Conservation (phyloP, 2,888 invertebrate genomes). For the Diarsia brunnea region DNA sequence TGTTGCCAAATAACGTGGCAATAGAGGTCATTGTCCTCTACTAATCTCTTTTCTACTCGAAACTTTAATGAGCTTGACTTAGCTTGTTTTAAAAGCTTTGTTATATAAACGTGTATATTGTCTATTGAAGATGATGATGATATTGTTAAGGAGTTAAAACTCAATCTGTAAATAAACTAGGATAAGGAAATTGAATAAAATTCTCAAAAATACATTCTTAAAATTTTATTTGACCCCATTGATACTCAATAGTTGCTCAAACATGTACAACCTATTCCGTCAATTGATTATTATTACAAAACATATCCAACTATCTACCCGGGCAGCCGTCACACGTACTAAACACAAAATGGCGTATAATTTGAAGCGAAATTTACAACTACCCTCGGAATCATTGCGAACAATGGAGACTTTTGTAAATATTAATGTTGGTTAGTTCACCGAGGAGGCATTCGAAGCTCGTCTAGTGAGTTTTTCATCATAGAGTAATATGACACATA, state of each 20-base stretch:
- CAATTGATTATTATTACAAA: conserved; percentile 77
- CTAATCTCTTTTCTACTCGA: not conserved
- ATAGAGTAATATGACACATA: not conserved
- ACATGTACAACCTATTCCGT: conserved; percentile 87
- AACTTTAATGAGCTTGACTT: not conserved
- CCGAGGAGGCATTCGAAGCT: conserved; percentile 52
- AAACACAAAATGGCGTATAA: conserved; percentile 61
- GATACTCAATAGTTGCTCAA: conserved; percentile 87
- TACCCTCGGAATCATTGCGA: conserved; percentile 71
- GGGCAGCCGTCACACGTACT: conserved; percentile 70
- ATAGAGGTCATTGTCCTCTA: not conserved
- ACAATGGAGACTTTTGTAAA: conserved; percentile 52
- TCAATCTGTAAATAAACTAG: conserved; percentile 39
- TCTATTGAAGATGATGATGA: not conserved
- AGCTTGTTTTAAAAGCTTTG: conserved; percentile 2
- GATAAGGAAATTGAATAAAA: conserved; percentile 59
- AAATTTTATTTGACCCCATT: conserved; percentile 90
- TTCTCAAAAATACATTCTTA: conserved; percentile 79
- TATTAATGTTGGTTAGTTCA: conserved; percentile 51
- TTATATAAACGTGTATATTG: not conserved
- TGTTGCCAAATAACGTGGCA: not conserved
- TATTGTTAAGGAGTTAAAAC: conserved; percentile 27
- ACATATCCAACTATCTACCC: conserved; percentile 80
- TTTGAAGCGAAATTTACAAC: conserved; percentile 74
- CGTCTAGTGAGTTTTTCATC: not conserved